phyloP scores from a whole-genome alignment of 2,113 vertebrate genomes.

The Epinephelus cyanopodus region DNA sequence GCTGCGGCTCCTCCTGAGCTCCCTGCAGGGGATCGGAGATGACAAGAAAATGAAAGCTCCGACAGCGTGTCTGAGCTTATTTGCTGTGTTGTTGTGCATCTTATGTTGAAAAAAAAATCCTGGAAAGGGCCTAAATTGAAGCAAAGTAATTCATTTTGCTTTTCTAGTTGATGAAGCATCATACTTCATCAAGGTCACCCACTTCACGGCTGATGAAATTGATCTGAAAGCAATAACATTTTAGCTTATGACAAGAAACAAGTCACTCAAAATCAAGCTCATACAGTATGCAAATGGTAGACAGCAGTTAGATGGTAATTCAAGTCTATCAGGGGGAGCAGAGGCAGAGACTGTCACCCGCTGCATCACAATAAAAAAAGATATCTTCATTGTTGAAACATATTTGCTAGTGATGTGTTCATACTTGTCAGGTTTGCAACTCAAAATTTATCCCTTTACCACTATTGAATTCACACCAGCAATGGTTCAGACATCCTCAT shows the following conservation, averaged over 20 bases:
- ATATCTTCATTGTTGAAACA: conserved; percentile 24
- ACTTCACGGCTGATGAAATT: conserved; percentile 53
- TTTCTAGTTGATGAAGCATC: conserved; percentile 69
- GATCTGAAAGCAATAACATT: conserved; percentile 56
- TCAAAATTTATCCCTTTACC: conserved; percentile 1
- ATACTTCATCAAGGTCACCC: conserved; percentile 73
- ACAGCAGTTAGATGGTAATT: conserved; percentile 18
- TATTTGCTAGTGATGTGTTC: conserved; percentile 3
- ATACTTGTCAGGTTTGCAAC: background rate
- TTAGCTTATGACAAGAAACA: conserved; percentile 56
- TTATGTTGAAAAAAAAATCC: conserved; percentile 54
- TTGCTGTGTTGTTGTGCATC: conserved; percentile 71
- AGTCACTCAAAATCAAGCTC: conserved; percentile 52
- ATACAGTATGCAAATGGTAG: conserved; percentile 43
- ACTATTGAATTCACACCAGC: background rate
- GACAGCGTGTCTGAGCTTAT: conserved; percentile 72
- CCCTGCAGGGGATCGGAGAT: conserved; percentile 68
- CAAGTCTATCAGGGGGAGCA: background rate
- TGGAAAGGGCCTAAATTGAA: conserved; percentile 65
- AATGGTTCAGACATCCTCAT: background rate
- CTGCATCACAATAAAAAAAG: conserved; percentile 24
- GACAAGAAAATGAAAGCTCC: conserved; percentile 77
- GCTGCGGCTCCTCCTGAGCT: conserved; percentile 55
- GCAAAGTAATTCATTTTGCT: conserved; percentile 76
- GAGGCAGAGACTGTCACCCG: background rate